Percentiles rank a stretch among this genome's conserved stretches.
These are phyloP conservation scores for Pseudomyrmex gracilis DNA, from an alignment of 1,140 invertebrate species.

Conservation along the genomic window DNA sequence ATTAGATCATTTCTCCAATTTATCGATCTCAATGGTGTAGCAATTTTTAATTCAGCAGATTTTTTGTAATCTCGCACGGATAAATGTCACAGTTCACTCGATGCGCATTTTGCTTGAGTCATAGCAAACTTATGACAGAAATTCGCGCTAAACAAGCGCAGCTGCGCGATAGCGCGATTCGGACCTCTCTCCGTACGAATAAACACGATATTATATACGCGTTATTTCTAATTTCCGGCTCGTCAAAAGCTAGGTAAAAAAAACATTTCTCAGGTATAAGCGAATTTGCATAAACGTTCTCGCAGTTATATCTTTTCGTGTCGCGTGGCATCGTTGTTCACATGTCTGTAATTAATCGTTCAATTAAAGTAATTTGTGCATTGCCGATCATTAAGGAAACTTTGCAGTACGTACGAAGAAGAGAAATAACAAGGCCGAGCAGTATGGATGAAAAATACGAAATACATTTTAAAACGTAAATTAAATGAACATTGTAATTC, in stretches of 20 bases:
- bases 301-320: constrained; percentile 5
- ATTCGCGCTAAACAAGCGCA: constrained; percentile 4
- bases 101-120: neutral
- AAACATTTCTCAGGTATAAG: constrained; percentile 50
- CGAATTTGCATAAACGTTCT: constrained; percentile 54
- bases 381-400: constrained; percentile 16
- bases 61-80: neutral
- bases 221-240: constrained; percentile 1
- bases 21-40: neutral
- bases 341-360: neutral
- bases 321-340: neutral
- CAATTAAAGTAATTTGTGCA: constrained; percentile 24
- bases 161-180: constrained; percentile 29
- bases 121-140: constrained; percentile 3
- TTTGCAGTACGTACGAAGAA: too few species aligned
- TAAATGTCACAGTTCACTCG: neutral
- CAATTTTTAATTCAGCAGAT: neutral
- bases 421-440: too few species aligned
- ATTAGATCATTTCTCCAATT: too few species aligned
- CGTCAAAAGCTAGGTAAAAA: constrained; percentile 5
- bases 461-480: too few species aligned
- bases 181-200: neutral
- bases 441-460: too few species aligned
- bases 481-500: too few species aligned
- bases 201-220: constrained; percentile 5